Percentiles rank a stretch among this genome's conserved stretches.
phyloP scores from a whole-genome alignment of 2,797 vertebrate species.

The Cossypha polioptera region DNA sequence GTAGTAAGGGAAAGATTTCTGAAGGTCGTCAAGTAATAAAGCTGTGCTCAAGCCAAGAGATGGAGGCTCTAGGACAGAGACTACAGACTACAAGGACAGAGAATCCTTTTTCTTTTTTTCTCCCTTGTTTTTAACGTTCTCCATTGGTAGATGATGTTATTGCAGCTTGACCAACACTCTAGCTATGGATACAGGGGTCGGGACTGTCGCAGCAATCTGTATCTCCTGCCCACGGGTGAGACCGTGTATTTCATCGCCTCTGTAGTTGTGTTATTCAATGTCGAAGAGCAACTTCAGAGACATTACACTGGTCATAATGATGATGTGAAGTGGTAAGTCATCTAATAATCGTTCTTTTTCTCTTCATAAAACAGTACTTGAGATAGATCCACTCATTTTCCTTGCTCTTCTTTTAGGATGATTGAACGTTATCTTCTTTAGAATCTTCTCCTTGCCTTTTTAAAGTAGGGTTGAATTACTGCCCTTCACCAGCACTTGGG shows the following conservation, averaged over 20 bases:
- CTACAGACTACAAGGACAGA: background rate
- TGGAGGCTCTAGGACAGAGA: background rate
- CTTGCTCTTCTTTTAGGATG: background rate
- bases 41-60: background rate
- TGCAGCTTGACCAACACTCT: conserved; percentile 69
- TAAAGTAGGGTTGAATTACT: background rate
- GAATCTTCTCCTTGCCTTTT: background rate
- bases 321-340: conserved; percentile 95
- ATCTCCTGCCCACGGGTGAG: conserved; percentile 95
- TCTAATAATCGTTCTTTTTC: background rate
- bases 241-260: conserved; percentile 98
- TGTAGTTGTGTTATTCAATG: conserved; percentile 94
- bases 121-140: background rate
- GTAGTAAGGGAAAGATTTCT: background rate
- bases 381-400: background rate
- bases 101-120: background rate
- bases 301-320: conserved; percentile 96
- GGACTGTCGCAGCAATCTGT: conserved; percentile 96
- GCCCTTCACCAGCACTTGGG: background rate
- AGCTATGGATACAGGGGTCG: conserved; percentile 96
- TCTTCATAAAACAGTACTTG: background rate
- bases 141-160: background rate
- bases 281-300: conserved; percentile 94
- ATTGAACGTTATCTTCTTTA: background rate
- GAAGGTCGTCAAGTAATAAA: background rate